These are phyloP conservation scores for Lepidochrysops patricia DNA, from an alignment of 2,888 invertebrate species.

Conservation along the genomic window DNA sequence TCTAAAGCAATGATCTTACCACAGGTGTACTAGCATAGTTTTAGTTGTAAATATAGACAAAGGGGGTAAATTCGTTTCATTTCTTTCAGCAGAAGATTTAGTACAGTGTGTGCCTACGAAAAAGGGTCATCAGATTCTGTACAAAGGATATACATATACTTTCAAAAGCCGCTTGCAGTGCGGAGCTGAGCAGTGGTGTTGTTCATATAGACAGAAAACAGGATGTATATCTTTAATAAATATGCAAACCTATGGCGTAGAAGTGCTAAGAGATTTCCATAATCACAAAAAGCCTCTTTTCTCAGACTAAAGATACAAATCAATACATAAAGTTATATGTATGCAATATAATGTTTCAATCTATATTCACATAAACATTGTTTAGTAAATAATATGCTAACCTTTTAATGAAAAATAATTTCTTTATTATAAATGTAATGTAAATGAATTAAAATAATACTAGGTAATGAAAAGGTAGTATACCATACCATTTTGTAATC, in stretches of 20 bases:
- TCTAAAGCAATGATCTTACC: too few relatives aligned
- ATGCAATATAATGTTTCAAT: background rate
- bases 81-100: constrained; percentile 61
- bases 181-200: constrained; percentile 65
- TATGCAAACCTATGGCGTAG: constrained; percentile 60
- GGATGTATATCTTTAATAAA: constrained; percentile 66
- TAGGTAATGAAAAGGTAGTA: too few relatives aligned
- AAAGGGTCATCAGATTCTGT: constrained; percentile 61
- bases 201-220: constrained; percentile 62
- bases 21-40: background rate
- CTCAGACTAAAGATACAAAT: constrained; percentile 33
- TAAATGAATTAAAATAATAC: too few relatives aligned
- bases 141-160: constrained; percentile 63
- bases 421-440: too few relatives aligned
- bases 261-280: constrained; percentile 62
- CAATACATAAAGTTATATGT: background rate
- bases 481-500: too few relatives aligned
- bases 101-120: constrained; percentile 64
- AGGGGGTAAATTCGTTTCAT: background rate
- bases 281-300: constrained; percentile 67
- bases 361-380: background rate
- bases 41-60: background rate
- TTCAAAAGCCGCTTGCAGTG: constrained; percentile 62
- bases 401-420: too few relatives aligned
- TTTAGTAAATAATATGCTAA: too few relatives aligned